A percentile compares a stretch with the other conserved stretches of the same genome.
These are phyloP conservation scores for Cinara cedri DNA, from an alignment of 2,888 invertebrate genomes.

Conservation along the genomic window DNA sequence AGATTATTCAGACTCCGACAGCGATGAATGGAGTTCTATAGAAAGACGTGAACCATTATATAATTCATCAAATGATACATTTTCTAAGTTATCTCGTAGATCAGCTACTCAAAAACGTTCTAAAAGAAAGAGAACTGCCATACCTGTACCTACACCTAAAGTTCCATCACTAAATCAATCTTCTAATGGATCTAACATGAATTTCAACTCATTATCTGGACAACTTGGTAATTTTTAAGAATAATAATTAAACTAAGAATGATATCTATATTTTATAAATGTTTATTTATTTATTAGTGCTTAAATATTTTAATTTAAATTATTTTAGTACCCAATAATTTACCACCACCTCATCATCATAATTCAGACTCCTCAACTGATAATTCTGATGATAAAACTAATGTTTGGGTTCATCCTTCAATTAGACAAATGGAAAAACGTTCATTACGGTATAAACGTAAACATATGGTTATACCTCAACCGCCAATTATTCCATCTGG, in stretches of 20 bases:
- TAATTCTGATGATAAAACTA: constrained; percentile 49
- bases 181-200: constrained; percentile 53
- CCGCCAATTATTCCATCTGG: constrained; percentile 34
- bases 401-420: constrained; percentile 34
- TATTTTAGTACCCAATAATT: constrained; percentile 28
- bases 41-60: constrained; percentile 68
- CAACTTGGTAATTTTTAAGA: constrained; percentile 25
- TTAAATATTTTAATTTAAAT: neutral
- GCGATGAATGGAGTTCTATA: constrained; percentile 77
- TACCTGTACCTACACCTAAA: constrained; percentile 85
- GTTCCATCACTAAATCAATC: constrained; percentile 70
- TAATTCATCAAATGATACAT: constrained; percentile 62
- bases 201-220: constrained; percentile 58
- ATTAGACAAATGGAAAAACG: constrained; percentile 37
- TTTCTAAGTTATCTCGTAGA: constrained; percentile 73
- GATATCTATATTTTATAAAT: neutral
- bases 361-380: constrained; percentile 45
- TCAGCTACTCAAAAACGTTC: constrained; percentile 74
- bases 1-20: constrained; percentile 89
- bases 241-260: constrained; percentile 40
- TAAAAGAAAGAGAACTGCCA: constrained; percentile 76
- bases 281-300: neutral
- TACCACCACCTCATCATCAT: neutral
- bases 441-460: constrained; percentile 24
- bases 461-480: constrained; percentile 25